These are phyloP conservation scores for Suncus etruscus DNA, from an alignment of 2,113 vertebrate genomes.

Conservation along the genomic window DNA sequence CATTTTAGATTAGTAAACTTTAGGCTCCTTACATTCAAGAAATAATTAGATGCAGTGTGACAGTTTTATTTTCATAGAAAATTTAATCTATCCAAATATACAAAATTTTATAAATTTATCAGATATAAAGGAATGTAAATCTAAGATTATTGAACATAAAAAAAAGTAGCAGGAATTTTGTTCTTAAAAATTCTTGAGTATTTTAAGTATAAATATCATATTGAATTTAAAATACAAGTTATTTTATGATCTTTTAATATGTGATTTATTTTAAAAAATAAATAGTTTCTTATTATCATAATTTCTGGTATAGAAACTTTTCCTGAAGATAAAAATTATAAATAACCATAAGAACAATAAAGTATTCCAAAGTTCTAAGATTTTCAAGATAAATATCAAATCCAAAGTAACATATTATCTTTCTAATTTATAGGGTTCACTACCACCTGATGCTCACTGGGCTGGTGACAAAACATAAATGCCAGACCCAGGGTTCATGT, in stretches of 20 bases:
- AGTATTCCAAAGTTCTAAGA: conserved; percentile 43
- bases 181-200: neutral
- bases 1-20: neutral
- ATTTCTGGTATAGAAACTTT: neutral
- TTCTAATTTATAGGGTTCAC: too few species aligned
- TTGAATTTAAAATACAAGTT: conserved; percentile 38
- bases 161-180: neutral
- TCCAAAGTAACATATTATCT: too few species aligned
- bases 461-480: too few species aligned
- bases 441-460: too few species aligned
- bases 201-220: neutral
- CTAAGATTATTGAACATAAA: conserved; percentile 4
- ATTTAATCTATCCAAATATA: neutral
- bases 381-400: conserved; percentile 20
- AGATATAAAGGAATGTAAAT: neutral
- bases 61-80: neutral
- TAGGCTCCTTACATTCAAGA: neutral
- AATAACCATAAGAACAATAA: neutral
- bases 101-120: neutral
- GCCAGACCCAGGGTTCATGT: too few species aligned
- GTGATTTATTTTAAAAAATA: conserved; percentile 20
- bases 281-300: conserved; percentile 11
- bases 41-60: neutral
- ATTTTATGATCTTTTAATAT: conserved; percentile 4
- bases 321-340: conserved; percentile 19